Evolutionary conservation across 2,797 vertebrate species (phyloP).

Genomic region (Rhinogobio ventralis): DNA sequence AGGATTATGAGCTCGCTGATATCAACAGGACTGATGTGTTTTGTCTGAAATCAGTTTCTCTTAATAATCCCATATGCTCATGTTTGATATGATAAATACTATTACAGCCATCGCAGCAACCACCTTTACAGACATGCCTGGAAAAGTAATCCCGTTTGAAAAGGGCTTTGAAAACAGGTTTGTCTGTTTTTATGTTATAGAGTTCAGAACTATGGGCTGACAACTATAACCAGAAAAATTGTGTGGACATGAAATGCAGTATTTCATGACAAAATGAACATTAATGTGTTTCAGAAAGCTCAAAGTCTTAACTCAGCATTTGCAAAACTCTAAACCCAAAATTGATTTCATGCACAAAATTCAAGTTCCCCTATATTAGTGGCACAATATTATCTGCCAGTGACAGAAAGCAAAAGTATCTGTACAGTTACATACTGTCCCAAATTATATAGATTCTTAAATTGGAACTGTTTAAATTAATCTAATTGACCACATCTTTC

Average conservation of each 20-base stretch:
- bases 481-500: neutral
- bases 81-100: neutral
- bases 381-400: neutral
- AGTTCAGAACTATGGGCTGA: neutral
- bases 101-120: too few species aligned
- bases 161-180: neutral
- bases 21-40: neutral
- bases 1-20: neutral
- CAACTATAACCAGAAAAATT: neutral
- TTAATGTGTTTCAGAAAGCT: neutral
- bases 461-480: neutral
- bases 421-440: neutral
- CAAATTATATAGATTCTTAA: neutral
- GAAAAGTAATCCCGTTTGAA: neutral
- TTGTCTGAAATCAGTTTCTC: neutral
- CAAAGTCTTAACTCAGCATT: neutral
- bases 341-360: neutral
- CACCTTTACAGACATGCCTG: neutral
- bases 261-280: neutral
- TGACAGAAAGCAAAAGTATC: neutral
- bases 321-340: neutral
- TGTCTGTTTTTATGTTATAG: neutral
- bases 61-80: neutral
- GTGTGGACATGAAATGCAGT: neutral
- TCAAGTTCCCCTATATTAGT: neutral